These are phyloP conservation scores for Epinephelus awoara DNA, from an alignment of 2,797 vertebrate species.

Conservation along the genomic window DNA sequence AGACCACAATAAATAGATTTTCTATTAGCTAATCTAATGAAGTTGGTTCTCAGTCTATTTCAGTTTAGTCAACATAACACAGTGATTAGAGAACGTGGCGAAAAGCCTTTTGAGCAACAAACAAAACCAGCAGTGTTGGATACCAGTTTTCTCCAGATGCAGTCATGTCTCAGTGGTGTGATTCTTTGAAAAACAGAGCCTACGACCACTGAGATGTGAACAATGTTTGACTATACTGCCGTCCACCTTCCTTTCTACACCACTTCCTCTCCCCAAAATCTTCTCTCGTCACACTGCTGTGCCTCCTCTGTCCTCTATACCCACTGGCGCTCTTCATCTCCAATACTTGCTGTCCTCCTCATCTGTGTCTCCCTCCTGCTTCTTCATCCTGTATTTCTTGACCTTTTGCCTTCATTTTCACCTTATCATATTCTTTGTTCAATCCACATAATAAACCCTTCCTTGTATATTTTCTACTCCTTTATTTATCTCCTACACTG, in stretches of 20 bases:
- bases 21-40: conserved; percentile 50
- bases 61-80: neutral
- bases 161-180: conserved; percentile 18
- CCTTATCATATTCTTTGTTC: conserved; percentile 61
- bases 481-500: conserved; percentile 71
- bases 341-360: conserved; percentile 21
- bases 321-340: conserved; percentile 17
- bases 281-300: conserved; percentile 32
- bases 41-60: conserved; percentile 1
- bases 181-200: conserved; percentile 13
- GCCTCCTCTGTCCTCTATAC: conserved; percentile 32
- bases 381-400: conserved; percentile 27
- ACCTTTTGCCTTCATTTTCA: conserved; percentile 34
- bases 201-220: conserved; percentile 38
- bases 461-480: conserved; percentile 72
- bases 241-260: conserved; percentile 53
- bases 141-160: neutral
- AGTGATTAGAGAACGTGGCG: neutral
- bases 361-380: conserved; percentile 34
- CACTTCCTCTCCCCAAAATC: conserved; percentile 50
- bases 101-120: neutral
- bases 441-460: conserved; percentile 69
- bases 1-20: conserved; percentile 53
- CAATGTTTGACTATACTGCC: conserved; percentile 59
- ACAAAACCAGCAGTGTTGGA: neutral